Evolutionary conservation across 37 sponge, comb jelly and placozoan genomes (phyloP).

Genomic region (Amphimedon queenslandica): DNA sequence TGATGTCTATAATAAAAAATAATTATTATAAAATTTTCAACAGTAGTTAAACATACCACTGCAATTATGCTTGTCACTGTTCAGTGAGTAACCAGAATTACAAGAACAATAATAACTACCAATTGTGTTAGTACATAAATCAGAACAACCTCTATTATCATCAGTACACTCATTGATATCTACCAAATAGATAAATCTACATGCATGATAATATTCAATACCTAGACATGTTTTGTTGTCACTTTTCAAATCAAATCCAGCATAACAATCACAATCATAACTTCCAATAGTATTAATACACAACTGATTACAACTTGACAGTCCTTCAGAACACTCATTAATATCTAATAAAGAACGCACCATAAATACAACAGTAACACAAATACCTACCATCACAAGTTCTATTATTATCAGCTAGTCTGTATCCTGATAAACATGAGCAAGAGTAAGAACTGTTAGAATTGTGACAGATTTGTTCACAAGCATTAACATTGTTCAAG

Average conservation of each 20-base stretch:
- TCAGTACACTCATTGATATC: slow-evolving; percentile 41
- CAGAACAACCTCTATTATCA: slow-evolving; percentile 36
- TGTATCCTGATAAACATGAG: slow-evolving; percentile 21
- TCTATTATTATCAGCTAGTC: slow-evolving; percentile 1
- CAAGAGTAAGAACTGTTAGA: slow-evolving; percentile 21
- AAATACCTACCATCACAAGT: slow-evolving; percentile 17
- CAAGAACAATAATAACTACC: slow-evolving; percentile 24
- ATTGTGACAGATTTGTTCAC: slow-evolving; percentile 24
- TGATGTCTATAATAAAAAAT: too few relatives aligned
- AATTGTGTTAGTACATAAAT: slow-evolving; percentile 21
- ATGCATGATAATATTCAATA: background rate
- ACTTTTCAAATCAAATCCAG: slow-evolving; percentile 8
- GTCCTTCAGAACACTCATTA: slow-evolving; percentile 25
- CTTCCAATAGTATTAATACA: slow-evolving; percentile 39
- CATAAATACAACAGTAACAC: background rate
- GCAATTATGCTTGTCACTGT: slow-evolving; percentile 33
- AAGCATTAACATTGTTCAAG: slow-evolving; percentile 9
- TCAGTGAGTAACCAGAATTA: slow-evolving; percentile 18
- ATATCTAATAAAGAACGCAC: slow-evolving; percentile 7
- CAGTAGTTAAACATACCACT: background rate
- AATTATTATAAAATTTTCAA: too few relatives aligned
- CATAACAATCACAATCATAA: slow-evolving; percentile 19
- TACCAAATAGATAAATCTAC: background rate
- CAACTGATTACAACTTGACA: slow-evolving; percentile 24
- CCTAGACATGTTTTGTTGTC: slow-evolving; percentile 18